These are phyloP conservation scores for Chrysemys picta DNA, from an alignment of 2,113 vertebrate species.

Conservation along the genomic window DNA sequence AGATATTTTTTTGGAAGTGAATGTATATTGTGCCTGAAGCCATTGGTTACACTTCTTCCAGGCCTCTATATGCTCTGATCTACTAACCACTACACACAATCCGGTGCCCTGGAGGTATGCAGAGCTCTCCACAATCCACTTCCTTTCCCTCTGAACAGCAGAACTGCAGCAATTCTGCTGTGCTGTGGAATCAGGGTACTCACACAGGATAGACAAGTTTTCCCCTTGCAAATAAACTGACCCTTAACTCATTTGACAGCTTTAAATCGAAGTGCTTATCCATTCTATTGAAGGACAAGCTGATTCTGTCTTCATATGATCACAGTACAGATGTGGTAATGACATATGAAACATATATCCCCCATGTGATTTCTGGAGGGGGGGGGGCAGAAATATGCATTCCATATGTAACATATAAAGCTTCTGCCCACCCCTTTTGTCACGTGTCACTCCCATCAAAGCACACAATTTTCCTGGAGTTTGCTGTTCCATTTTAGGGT, in stretches of 20 bases:
- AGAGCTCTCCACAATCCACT: neutral
- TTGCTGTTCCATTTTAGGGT: neutral
- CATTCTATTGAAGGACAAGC: neutral
- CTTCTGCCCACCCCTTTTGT: neutral
- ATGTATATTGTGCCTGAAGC: neutral
- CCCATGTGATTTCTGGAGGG: neutral
- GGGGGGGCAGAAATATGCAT: neutral
- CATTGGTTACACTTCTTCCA: neutral
- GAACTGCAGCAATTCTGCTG: neutral
- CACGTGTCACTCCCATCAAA: neutral
- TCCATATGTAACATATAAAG: neutral
- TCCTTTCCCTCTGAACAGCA: neutral
- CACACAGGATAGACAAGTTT: neutral
- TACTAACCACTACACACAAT: neutral
- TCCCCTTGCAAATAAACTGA: neutral
- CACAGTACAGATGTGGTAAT: neutral
- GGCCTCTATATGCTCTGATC: neutral
- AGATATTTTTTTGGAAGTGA: neutral
- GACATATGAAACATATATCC: fast-evolving
- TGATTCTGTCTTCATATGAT: neutral
- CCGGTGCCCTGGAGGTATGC: neutral
- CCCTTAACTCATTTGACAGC: neutral
- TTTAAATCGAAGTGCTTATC: neutral
- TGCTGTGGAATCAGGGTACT: neutral
- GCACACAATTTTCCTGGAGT: neutral